Percentiles rank a stretch among this genome's conserved stretches.
These are phyloP conservation scores for Dolichomitus sp. DNA, from an alignment of 2,888 invertebrate species.

Conservation along the genomic window DNA sequence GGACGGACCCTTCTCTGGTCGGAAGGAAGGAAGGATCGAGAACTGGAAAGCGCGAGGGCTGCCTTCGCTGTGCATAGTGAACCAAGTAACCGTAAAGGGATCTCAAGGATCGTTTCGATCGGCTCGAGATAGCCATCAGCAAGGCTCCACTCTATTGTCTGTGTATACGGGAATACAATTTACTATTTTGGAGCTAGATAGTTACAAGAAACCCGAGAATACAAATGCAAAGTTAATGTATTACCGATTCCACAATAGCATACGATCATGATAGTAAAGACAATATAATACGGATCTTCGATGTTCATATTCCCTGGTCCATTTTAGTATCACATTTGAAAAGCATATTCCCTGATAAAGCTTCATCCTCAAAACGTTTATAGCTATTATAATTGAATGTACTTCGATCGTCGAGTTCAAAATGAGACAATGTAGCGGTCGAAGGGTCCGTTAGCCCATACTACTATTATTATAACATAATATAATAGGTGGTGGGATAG, in stretches of 20 bases:
- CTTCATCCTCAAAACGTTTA: not conserved
- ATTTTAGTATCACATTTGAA: not conserved
- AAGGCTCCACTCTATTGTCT: constrained; percentile 41
- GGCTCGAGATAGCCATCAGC: constrained; percentile 65
- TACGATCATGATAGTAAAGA: constrained; percentile 37
- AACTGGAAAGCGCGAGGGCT: constrained; percentile 35
- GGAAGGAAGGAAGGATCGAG: constrained; percentile 58
- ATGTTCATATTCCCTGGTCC: not conserved
- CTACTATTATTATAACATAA: not conserved
- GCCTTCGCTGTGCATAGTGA: constrained; percentile 37
- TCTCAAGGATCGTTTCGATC: constrained; percentile 70
- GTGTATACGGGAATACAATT: constrained; percentile 38
- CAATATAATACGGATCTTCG: not conserved
- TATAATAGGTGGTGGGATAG: constrained; percentile 9
- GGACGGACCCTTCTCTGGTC: constrained; percentile 56
- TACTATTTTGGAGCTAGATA: constrained; percentile 41
- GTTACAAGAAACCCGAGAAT: constrained; percentile 48
- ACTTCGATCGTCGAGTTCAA: not conserved
- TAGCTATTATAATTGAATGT: constrained; percentile 12
- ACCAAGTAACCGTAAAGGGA: constrained; percentile 74
- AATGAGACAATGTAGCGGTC: not conserved
- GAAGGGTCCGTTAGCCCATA: not conserved
- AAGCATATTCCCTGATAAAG: not conserved
- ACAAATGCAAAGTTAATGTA: constrained; percentile 51
- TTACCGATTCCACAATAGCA: constrained; percentile 47